Evolutionary conservation across 2,888 invertebrate genomes (phyloP).

Genomic region (Camptogramma bilineatum): DNA sequence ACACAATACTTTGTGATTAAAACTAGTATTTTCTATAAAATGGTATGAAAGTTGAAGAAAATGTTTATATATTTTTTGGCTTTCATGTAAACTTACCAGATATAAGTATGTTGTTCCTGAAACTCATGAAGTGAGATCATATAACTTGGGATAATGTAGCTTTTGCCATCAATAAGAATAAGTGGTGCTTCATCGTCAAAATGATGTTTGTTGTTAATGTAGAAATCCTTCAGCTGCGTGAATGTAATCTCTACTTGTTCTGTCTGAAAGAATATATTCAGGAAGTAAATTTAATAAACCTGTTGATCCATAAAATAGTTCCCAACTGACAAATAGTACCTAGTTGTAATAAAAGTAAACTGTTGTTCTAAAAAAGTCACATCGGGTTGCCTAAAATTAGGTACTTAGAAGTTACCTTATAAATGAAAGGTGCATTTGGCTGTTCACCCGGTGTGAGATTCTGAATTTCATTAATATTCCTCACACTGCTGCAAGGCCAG

Average conservation of each 20-base stretch:
- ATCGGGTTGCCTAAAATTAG: not conserved
- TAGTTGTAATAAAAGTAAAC: no score
- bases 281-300: not conserved
- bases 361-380: no score
- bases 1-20: not conserved
- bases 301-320: no score
- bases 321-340: no score
- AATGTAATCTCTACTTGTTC: constrained; percentile 84
- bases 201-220: constrained; percentile 83
- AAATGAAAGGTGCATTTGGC: constrained; percentile 81
- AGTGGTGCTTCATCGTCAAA: constrained; percentile 88
- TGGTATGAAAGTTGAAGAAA: no score
- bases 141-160: constrained; percentile 69
- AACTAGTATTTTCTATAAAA: no score
- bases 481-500: constrained; percentile 91
- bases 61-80: no score
- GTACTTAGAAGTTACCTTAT: constrained; percentile 71
- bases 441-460: constrained; percentile 75
- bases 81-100: constrained; percentile 67
- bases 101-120: constrained; percentile 57
- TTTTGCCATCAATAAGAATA: constrained; percentile 75
- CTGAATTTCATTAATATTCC: constrained; percentile 88
- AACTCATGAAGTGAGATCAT: constrained; percentile 59
- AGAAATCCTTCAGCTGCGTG: constrained; percentile 84
- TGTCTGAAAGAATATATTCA: constrained; percentile 70